Percentiles rank a stretch among this genome's conserved stretches.
phyloP scores from a whole-genome alignment of 2,113 vertebrate species.

The Brienomyrus brachyistius region DNA sequence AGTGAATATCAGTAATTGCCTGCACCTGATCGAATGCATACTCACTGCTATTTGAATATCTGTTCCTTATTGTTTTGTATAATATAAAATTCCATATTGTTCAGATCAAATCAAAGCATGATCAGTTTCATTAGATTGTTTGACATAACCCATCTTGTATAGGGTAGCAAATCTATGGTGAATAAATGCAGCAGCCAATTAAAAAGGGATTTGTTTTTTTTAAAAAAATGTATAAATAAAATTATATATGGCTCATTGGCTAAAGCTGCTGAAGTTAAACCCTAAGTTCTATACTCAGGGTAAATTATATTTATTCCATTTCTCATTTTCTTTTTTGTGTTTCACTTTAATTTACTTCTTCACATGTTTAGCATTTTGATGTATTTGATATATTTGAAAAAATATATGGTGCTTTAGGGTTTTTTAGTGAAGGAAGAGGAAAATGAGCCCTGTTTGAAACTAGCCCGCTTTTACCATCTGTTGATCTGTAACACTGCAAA shows the following conservation, averaged over 20 bases:
- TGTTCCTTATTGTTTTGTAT: not conserved
- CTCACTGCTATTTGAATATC: not conserved
- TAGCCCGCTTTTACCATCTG: not conserved
- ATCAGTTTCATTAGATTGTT: not conserved
- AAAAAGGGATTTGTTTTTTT: not conserved
- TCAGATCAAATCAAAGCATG: not conserved
- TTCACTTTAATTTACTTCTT: not conserved
- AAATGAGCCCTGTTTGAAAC: not conserved
- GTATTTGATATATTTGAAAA: not conserved
- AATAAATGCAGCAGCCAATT: not conserved
- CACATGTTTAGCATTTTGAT: not conserved
- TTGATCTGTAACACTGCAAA: not conserved
- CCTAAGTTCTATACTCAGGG: not conserved
- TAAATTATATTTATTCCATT: not conserved
- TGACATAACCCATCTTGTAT: not conserved
- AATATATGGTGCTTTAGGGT: not conserved
- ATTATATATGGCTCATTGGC: not conserved
- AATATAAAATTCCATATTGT: not conserved
- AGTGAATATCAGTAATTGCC: not conserved
- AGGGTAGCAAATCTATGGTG: not conserved
- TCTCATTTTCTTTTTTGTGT: not conserved
- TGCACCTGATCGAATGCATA: not conserved
- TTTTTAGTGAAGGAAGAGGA: not conserved
- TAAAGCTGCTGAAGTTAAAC: not conserved
- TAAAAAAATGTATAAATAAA: not conserved